Evolutionary conservation across 2,797 vertebrate genomes (phyloP), one percentile per base, ranked within the genome.

Genomic region (Xerus rutilus): DNA sequence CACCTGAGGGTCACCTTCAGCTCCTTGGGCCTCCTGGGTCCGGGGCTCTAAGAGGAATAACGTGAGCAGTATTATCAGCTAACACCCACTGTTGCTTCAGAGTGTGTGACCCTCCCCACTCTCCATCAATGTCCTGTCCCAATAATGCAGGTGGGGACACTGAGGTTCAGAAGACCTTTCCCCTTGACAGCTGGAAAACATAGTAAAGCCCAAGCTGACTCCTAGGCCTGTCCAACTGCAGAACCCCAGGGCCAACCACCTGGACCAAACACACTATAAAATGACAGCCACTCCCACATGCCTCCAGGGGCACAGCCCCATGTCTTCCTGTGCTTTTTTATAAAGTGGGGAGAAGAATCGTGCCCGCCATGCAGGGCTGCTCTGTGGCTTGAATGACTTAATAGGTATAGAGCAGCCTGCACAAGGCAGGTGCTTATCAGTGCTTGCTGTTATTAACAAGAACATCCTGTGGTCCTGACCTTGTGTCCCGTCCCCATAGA

Each of bases 1-100:
- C 95, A 98, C 97, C 97, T 98, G 83, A 84, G 76, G 30, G 76
- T 91, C 93, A 89, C 95, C n/a, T 93, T 78, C 73, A 79, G 86
- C 43, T 91, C 81, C 81, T 85, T 78, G 96, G 87, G 96, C 87
- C 90, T 97, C 89, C 86, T 94, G 97, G 84, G 83, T 97, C 96
- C 39, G 32, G 94, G 94, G 43, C 94, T 97, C 97, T 98, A 54
- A 57, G 91, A 96, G 96, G 70, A 93, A 84, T 12, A 77, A 82
- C 0, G 15, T 30, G 47, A 52, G 21, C 28, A 25, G 65, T 64
- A 30, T 78, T 35, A 23, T 23, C 1, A 12, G 39, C 59, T 64
- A 21, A 39, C 28, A 45, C 13, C 5, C 43, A 13, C 49, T 3
- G 21, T 23, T 17, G 72, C 67, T 86, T 81, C 72, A 45, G 25